Evolutionary conservation across 2,888 invertebrate species (phyloP).

Genomic region (Sinhomidia bicolor): DNA sequence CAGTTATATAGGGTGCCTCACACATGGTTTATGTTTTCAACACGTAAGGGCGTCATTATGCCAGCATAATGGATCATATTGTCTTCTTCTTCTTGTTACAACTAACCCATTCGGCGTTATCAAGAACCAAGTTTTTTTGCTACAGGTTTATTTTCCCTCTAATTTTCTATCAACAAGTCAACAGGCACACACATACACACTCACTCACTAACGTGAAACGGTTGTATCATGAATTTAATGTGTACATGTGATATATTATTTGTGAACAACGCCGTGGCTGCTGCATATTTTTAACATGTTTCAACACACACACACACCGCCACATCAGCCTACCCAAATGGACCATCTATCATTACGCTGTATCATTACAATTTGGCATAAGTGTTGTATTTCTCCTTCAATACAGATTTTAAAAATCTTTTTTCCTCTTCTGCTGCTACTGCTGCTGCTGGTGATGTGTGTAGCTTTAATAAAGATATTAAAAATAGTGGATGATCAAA

Average conservation of each 20-base stretch:
- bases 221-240: background rate
- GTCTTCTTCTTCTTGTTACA: constrained; percentile 45
- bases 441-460: no score
- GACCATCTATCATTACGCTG: constrained; percentile 12
- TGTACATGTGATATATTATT: background rate
- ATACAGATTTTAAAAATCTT: background rate
- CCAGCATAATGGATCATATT: constrained; percentile 37
- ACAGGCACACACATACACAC: background rate
- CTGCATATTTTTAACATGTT: constrained; percentile 19
- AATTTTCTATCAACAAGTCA: constrained; percentile 39
- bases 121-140: constrained; percentile 24
- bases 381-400: constrained; percentile 16
- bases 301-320: background rate
- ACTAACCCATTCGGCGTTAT: constrained; percentile 16
- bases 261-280: background rate
- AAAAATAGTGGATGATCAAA: constrained; percentile 16
- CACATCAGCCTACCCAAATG: background rate
- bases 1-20: constrained; percentile 39
- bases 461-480: constrained; percentile 18
- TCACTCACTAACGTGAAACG: no score
- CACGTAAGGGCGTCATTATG: constrained; percentile 44
- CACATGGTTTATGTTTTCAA: constrained; percentile 41
- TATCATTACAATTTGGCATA: constrained; percentile 9
- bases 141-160: constrained; percentile 37
- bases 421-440: no score